Evolutionary conservation across 2,888 invertebrate genomes (phyloP).

Genomic region (Girardia tigrina): DNA sequence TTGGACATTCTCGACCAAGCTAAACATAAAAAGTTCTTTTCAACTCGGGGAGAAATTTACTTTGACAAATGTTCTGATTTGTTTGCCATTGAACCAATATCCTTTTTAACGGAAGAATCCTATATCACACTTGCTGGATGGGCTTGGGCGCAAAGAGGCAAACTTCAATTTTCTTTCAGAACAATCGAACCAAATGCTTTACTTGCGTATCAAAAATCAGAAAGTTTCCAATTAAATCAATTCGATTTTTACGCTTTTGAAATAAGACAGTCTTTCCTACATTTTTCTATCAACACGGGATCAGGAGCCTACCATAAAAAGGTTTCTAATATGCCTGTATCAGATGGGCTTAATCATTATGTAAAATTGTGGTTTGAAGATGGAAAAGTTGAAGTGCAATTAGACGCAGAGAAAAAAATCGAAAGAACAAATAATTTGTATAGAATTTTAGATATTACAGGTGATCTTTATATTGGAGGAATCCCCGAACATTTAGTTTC

Average conservation of each 20-base stretch:
- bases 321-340: not conserved
- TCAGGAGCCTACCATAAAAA: conserved; percentile 26
- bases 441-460: not conserved
- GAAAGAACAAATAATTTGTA: conserved; percentile 18
- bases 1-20: not conserved
- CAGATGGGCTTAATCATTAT: conserved; percentile 19
- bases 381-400: conserved; percentile 15
- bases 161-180: conserved; percentile 79
- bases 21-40: conserved; percentile 55
- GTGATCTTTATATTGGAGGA: conserved; percentile 31
- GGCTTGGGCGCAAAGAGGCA: conserved; percentile 64
- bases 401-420: not conserved
- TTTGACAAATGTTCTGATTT: conserved; percentile 35
- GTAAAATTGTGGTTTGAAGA: conserved; percentile 31
- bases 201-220: conserved; percentile 58
- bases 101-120: conserved; percentile 29
- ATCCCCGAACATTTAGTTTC: conserved; percentile 20
- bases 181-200: conserved; percentile 87
- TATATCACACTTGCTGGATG: conserved; percentile 27
- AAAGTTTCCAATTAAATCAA: conserved; percentile 51
- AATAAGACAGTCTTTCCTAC: conserved; percentile 78
- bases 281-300: conserved; percentile 57
- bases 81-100: conserved; percentile 29
- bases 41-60: conserved; percentile 68
- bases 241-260: conserved; percentile 81